phyloP scores from a whole-genome alignment of 2,113 vertebrate species.

The Otus sunia region DNA sequence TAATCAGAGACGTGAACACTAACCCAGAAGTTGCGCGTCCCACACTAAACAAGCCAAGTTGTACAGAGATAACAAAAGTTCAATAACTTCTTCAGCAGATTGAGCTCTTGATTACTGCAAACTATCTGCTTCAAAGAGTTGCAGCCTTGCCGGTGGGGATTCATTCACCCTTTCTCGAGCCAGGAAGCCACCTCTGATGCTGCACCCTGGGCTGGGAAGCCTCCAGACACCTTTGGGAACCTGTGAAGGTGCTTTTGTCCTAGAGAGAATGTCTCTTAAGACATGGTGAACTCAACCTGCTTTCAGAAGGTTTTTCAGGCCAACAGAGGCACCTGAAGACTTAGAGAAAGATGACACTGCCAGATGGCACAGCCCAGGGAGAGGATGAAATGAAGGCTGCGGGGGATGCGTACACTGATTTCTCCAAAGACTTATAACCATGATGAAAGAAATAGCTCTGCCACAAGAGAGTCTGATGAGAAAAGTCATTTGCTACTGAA shows the following conservation, averaged over 20 bases:
- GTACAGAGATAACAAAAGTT: constrained; percentile 40
- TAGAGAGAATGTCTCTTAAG: background rate
- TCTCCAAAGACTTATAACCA: constrained; percentile 52
- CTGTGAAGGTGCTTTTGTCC: background rate
- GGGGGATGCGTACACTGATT: constrained; percentile 25
- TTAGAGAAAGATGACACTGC: background rate
- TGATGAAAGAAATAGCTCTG: constrained; percentile 35
- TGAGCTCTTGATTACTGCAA: background rate
- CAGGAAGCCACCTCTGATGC: background rate
- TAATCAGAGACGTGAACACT: background rate
- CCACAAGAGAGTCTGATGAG: constrained; percentile 63
- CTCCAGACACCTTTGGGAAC: background rate
- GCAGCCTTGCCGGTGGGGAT: background rate
- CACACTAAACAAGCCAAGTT: background rate
- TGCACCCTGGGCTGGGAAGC: background rate
- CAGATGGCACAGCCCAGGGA: background rate
- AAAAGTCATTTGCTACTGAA: constrained; percentile 54
- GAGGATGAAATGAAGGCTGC: constrained; percentile 43
- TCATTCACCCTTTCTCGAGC: background rate
- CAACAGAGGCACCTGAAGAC: constrained; percentile 40
- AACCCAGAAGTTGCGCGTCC: background rate
- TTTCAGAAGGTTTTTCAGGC: constrained; percentile 25
- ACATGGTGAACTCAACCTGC: background rate
- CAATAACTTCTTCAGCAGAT: constrained; percentile 47
- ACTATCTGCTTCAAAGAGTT: constrained; percentile 30